Percentiles rank a stretch among this genome's conserved stretches.
phyloP scores from a whole-genome alignment of 2,797 vertebrate species.

The Ceyx erithaca region DNA sequence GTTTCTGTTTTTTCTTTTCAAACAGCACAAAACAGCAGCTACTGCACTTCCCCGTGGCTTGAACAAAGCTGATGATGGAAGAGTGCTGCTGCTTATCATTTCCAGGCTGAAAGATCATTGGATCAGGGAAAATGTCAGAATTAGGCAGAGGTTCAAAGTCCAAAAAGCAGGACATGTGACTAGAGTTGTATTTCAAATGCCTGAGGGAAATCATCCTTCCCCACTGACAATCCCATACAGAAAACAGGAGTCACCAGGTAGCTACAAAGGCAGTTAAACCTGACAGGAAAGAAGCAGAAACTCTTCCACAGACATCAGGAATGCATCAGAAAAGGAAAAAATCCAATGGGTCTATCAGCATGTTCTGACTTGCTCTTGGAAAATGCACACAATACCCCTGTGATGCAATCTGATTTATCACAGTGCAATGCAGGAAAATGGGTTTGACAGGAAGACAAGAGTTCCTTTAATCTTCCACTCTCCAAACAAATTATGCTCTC shows the following conservation, averaged over 20 bases:
- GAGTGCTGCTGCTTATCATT: neutral
- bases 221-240: neutral
- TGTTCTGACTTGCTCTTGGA: neutral
- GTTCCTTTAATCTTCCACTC: neutral
- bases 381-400: neutral
- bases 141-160: conserved; percentile 32
- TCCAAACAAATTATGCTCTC: neutral
- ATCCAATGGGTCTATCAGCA: neutral
- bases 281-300: neutral
- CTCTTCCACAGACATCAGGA: neutral
- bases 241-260: neutral
- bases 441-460: neutral
- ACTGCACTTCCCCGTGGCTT: neutral
- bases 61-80: neutral
- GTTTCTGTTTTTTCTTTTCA: neutral
- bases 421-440: neutral
- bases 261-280: neutral
- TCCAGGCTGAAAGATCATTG: neutral
- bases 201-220: neutral
- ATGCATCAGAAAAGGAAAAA: neutral
- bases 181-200: neutral
- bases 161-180: neutral
- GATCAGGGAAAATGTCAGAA: conserved; percentile 38
- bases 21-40: neutral
- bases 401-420: neutral